These are phyloP conservation scores for Mythimna ferrago DNA, from an alignment of 2,888 invertebrate genomes.

Conservation along the genomic window DNA sequence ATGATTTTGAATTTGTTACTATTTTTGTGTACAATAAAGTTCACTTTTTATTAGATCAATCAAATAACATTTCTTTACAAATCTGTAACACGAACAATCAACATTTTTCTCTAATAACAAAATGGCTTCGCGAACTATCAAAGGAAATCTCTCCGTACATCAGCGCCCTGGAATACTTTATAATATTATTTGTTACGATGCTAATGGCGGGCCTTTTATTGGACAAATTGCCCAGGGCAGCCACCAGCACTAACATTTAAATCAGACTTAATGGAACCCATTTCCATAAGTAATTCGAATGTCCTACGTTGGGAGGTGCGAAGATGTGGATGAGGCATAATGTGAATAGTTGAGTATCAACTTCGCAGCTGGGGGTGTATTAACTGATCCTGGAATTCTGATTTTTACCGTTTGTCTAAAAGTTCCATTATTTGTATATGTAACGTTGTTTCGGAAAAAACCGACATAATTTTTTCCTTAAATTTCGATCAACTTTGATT, in stretches of 20 bases:
- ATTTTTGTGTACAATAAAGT: too few species aligned
- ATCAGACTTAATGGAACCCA: slow-evolving; percentile 84
- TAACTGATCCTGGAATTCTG: not conserved
- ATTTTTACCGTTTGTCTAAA: too few species aligned
- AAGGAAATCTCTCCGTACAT: slow-evolving; percentile 26
- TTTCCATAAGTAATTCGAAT: slow-evolving; percentile 83
- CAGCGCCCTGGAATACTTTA: slow-evolving; percentile 25
- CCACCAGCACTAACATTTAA: slow-evolving; percentile 86
- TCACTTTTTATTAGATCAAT: too few species aligned
- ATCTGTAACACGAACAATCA: slow-evolving; percentile 10
- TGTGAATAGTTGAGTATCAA: not conserved
- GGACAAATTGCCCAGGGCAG: slow-evolving; percentile 82
- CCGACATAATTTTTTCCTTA: too few species aligned
- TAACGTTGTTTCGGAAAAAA: too few species aligned
- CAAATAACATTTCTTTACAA: not conserved
- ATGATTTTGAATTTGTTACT: too few species aligned
- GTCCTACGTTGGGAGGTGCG: slow-evolving; percentile 39
- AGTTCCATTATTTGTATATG: too few species aligned
- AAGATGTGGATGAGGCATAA: slow-evolving; percentile 42
- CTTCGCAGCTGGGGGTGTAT: too few species aligned
- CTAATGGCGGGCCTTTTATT: slow-evolving; percentile 76
- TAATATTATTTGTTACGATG: slow-evolving; percentile 67
- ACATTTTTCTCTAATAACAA: slow-evolving; percentile 33
- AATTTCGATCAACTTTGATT: too few species aligned
- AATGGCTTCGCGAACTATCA: slow-evolving; percentile 28